Evolutionary conservation across 2,797 vertebrate genomes (phyloP).

Genomic region (Cossypha polioptera): DNA sequence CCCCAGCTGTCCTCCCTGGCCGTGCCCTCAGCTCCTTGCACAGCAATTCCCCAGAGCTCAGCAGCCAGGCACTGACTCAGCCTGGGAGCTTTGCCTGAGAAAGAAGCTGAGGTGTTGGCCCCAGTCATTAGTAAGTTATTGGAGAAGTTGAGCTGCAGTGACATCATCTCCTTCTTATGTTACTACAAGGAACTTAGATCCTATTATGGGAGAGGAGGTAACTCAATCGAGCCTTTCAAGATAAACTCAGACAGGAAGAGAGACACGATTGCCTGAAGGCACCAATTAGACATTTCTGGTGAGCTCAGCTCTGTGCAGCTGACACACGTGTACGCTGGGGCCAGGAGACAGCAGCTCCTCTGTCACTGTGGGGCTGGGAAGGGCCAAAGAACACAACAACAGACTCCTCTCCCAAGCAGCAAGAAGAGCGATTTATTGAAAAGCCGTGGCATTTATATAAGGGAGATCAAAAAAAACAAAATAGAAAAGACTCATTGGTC

Average conservation of each 20-base stretch:
- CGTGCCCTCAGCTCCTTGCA: neutral
- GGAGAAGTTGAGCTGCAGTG: constrained; percentile 20
- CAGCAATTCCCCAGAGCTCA: neutral
- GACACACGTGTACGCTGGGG: neutral
- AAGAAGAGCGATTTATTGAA: too few species aligned
- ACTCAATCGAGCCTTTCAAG: constrained; percentile 59
- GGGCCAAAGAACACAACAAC: too few species aligned
- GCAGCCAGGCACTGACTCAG: constrained; percentile 9
- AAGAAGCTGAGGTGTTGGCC: constrained; percentile 37
- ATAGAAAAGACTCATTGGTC: too few species aligned
- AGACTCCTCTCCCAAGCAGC: too few species aligned
- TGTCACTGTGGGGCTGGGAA: too few species aligned
- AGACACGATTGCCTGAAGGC: constrained; percentile 39
- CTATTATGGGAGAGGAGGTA: constrained; percentile 51
- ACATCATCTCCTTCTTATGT: constrained; percentile 62
- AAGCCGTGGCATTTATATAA: too few species aligned
- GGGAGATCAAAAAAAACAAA: too few species aligned
- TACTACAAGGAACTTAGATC: constrained; percentile 59
- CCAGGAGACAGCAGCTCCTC: neutral
- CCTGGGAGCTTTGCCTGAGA: constrained; percentile 21
- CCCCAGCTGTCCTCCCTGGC: rapidly evolving
- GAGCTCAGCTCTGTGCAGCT: constrained; percentile 50
- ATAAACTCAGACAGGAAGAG: constrained; percentile 69
- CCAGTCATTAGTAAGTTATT: constrained; percentile 30
- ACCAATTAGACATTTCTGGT: constrained; percentile 52